Evolutionary conservation across 2,797 vertebrate species (phyloP).

Genomic region (Malurus leucopterus): DNA sequence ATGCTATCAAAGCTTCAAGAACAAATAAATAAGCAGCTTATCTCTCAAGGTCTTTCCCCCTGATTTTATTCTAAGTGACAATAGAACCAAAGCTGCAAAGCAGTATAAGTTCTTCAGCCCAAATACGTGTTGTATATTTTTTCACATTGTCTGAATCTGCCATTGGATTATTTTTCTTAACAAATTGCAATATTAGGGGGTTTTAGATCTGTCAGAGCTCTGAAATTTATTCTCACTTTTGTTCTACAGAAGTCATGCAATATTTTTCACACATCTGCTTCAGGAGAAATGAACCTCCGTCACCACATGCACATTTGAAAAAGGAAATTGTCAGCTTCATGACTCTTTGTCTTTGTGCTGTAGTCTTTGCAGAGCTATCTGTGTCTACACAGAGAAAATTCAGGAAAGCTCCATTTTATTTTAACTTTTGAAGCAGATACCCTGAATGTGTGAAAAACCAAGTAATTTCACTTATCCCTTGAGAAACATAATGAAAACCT

Average conservation of each 20-base stretch:
- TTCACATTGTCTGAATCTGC: slow-evolving; percentile 29
- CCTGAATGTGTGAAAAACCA: background rate
- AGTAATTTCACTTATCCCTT: background rate
- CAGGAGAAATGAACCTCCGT: background rate
- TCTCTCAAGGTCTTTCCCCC: slow-evolving; percentile 44
- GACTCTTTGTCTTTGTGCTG: background rate
- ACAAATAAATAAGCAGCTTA: slow-evolving; percentile 62
- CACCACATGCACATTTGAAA: background rate
- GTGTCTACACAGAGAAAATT: slow-evolving; percentile 7
- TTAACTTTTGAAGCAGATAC: slow-evolving; percentile 15
- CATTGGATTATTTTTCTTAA: background rate
- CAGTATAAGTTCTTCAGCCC: background rate
- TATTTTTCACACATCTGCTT: slow-evolving; percentile 29
- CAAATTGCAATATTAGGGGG: background rate
- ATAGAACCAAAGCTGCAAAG: slow-evolving; percentile 49
- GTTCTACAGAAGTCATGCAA: background rate
- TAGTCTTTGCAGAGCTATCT: background rate
- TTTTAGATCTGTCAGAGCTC: slow-evolving; percentile 13
- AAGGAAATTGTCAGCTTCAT: background rate
- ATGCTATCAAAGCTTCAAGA: slow-evolving; percentile 46
- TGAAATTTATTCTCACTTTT: slow-evolving; percentile 37
- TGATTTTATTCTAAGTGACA: slow-evolving; percentile 57
- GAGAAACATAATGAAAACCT: slow-evolving; percentile 21
- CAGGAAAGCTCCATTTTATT: slow-evolving; percentile 11
- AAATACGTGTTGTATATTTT: slow-evolving; percentile 32